Conservation (phyloP, 2,113 vertebrate species). For the Amphilophus citrinellus region DNA sequence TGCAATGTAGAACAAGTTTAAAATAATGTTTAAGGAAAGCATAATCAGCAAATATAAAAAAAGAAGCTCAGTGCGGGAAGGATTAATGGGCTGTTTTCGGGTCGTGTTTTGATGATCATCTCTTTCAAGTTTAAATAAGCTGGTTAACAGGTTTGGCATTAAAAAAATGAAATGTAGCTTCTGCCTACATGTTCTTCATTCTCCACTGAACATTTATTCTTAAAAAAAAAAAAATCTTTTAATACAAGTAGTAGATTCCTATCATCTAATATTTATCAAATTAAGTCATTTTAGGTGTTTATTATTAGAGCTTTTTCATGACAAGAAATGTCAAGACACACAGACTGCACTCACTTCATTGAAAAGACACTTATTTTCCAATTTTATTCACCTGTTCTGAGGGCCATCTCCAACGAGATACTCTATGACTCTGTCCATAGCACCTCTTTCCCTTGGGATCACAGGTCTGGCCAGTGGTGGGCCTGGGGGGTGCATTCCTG, state of each 20-base stretch:
- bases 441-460: constrained; percentile 91
- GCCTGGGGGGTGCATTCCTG: constrained; percentile 96
- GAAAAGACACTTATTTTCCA: background rate
- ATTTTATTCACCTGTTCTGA: constrained; percentile 89
- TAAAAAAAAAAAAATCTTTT: background rate
- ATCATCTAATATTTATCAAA: background rate
- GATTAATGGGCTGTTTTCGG: background rate
- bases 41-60: background rate
- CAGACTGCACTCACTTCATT: background rate
- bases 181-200: background rate
- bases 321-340: background rate
- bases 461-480: constrained; percentile 95
- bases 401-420: constrained; percentile 98
- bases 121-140: background rate
- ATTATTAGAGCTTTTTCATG: background rate
- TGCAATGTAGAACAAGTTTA: background rate
- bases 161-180: background rate
- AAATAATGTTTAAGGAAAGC: background rate
- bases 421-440: constrained; percentile 94
- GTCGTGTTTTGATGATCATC: background rate
- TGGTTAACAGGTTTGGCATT: background rate
- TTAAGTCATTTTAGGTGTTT: background rate
- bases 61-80: background rate
- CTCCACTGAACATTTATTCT: background rate
- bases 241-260: background rate